These are phyloP conservation scores for Lathronympha strigana DNA, from an alignment of 2,888 invertebrate genomes.

Conservation along the genomic window DNA sequence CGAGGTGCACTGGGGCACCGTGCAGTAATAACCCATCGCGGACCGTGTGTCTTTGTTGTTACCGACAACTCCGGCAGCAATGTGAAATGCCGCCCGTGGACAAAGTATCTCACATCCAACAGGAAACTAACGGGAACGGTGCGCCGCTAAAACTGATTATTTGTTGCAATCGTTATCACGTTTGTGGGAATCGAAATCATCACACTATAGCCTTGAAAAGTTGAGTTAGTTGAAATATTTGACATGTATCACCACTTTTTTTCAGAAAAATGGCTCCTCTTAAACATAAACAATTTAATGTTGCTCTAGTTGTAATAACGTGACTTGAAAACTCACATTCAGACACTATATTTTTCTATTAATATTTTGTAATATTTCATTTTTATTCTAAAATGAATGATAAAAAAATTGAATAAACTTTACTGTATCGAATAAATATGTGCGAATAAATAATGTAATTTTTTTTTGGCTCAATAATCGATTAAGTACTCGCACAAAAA, in stretches of 20 bases:
- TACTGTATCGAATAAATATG: too few relatives aligned
- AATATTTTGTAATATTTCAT: background rate
- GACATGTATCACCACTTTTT: conserved; percentile 79
- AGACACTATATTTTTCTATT: background rate
- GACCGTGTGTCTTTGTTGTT: conserved; percentile 59
- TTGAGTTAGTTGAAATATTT: conserved; percentile 72
- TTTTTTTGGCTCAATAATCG: background rate
- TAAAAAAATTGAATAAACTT: background rate
- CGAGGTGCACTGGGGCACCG: conserved; percentile 81
- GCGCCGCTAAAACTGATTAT: conserved; percentile 56
- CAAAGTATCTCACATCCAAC: conserved; percentile 49
- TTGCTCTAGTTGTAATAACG: conserved; percentile 45
- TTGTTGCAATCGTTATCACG: conserved; percentile 78
- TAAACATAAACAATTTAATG: conserved; percentile 54
- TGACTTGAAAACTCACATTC: conserved; percentile 14
- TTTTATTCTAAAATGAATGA: background rate
- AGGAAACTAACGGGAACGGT: conserved; percentile 44
- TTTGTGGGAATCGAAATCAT: conserved; percentile 79
- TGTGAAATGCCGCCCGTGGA: conserved; percentile 43
- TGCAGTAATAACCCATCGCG: conserved; percentile 82
- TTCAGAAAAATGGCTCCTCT: conserved; percentile 58
- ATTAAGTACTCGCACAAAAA: background rate
- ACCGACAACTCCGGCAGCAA: conserved; percentile 45
- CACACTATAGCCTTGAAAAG: conserved; percentile 60
- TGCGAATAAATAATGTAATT: background rate